phyloP scores from a whole-genome alignment of 2,113 vertebrate species.

The Desmodus rotundus region DNA sequence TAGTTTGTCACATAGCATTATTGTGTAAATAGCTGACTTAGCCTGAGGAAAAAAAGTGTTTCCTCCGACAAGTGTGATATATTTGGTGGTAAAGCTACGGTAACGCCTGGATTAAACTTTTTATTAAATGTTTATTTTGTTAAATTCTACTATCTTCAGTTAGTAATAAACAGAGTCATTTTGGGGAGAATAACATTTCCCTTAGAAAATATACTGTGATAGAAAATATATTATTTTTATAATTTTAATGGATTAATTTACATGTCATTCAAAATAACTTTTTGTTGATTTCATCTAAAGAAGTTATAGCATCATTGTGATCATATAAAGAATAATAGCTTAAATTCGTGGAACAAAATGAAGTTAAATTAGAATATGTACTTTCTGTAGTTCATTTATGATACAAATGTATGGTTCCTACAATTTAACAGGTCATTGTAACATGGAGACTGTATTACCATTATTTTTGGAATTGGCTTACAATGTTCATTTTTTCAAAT shows the following conservation, averaged over 20 bases:
- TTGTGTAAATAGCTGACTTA: background rate
- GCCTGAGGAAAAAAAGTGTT: background rate
- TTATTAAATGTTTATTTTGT: background rate
- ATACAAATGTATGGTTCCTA: background rate
- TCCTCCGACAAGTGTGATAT: background rate
- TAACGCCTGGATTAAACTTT: background rate
- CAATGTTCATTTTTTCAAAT: constrained; percentile 35
- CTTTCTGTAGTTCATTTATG: background rate
- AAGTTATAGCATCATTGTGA: background rate
- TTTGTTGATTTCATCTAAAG: background rate
- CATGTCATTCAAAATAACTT: background rate
- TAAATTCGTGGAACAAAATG: background rate
- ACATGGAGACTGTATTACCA: background rate
- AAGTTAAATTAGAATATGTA: background rate
- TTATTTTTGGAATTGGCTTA: constrained; percentile 42
- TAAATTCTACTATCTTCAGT: background rate
- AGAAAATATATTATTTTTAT: background rate
- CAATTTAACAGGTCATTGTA: constrained; percentile 2
- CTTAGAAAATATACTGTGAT: background rate
- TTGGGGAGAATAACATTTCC: background rate
- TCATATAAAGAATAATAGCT: background rate
- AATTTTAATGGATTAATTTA: background rate
- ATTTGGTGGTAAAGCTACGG: background rate
- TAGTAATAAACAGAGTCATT: background rate
- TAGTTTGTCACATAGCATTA: background rate